Evolutionary conservation across 2,888 invertebrate species (phyloP).

Genomic region (Acanthosepion pharaonis): DNA sequence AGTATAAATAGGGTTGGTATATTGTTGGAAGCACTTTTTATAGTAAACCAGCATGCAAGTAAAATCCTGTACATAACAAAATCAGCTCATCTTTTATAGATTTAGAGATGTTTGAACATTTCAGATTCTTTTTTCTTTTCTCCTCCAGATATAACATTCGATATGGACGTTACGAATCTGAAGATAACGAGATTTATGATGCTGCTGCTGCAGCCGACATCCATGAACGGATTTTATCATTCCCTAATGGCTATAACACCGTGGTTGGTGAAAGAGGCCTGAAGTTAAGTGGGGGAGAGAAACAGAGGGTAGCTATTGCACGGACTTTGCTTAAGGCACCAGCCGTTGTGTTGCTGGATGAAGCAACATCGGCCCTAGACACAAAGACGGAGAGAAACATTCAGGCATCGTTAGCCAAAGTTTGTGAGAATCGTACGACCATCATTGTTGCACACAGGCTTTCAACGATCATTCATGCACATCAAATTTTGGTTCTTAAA

Average conservation of each 20-base stretch:
- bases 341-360: slow-evolving; percentile 91
- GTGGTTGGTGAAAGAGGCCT: slow-evolving; percentile 92
- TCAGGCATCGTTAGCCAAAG: slow-evolving; percentile 84
- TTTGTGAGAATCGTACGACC: slow-evolving; percentile 90
- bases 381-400: slow-evolving; percentile 95
- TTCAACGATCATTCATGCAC: slow-evolving; percentile 94
- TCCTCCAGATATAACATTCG: slow-evolving; percentile 88
- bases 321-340: slow-evolving; percentile 94
- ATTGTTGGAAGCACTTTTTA: too few relatives aligned
- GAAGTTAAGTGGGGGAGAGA: slow-evolving; percentile 96
- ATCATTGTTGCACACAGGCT: slow-evolving; percentile 93
- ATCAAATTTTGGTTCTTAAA: slow-evolving; percentile 92
- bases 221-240: slow-evolving; percentile 91
- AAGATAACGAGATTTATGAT: slow-evolving; percentile 87
- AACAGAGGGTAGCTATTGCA: slow-evolving; percentile 97
- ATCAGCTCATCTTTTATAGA: too few relatives aligned
- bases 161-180: slow-evolving; percentile 88
- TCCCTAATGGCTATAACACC: slow-evolving; percentile 84
- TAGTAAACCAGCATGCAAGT: too few relatives aligned
- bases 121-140: not conserved
- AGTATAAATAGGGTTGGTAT: too few relatives aligned
- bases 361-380: slow-evolving; percentile 89
- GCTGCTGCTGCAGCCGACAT: slow-evolving; percentile 95
- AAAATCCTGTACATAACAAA: too few relatives aligned
- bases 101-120: not conserved